phyloP scores from a whole-genome alignment of 2,797 vertebrate species.

The Bovichtus diacanthus region DNA sequence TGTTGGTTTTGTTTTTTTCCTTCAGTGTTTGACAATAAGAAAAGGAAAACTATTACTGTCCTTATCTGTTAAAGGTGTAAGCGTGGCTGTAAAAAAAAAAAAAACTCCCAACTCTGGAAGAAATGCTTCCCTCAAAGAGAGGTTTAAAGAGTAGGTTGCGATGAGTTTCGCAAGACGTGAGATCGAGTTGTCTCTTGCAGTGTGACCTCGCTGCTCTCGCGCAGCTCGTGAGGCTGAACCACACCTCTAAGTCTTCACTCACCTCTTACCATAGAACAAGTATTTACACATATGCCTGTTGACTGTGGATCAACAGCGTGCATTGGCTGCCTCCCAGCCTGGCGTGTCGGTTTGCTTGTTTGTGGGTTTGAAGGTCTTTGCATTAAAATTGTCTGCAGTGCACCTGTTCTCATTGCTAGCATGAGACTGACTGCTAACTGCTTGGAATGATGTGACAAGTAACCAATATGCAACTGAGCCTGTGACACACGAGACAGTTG shows the following conservation, averaged over 20 bases:
- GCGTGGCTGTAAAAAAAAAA: neutral
- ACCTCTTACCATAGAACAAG: slow-evolving; percentile 24
- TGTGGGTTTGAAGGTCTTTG: slow-evolving; percentile 52
- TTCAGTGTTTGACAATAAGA: slow-evolving; percentile 13
- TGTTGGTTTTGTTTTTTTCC: slow-evolving; percentile 23
- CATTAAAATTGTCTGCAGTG: slow-evolving; percentile 49
- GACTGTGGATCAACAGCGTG: slow-evolving; percentile 57
- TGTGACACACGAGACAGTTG: slow-evolving; percentile 60
- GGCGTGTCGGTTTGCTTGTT: slow-evolving; percentile 41
- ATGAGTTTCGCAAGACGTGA: slow-evolving; percentile 5
- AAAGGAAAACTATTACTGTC: neutral
- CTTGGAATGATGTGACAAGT: slow-evolving; percentile 70
- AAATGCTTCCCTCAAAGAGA: neutral
- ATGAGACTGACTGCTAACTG: slow-evolving; percentile 71
- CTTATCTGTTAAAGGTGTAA: neutral
- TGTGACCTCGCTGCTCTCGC: slow-evolving; percentile 21
- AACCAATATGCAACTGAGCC: slow-evolving; percentile 72
- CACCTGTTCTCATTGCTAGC: slow-evolving; percentile 67
- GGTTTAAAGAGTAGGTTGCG: neutral
- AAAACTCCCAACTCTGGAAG: neutral
- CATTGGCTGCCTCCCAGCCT: slow-evolving; percentile 57
- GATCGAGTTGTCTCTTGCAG: slow-evolving; percentile 3
- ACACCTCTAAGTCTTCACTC: slow-evolving; percentile 6
- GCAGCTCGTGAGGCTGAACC: slow-evolving; percentile 17
- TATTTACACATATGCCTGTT: slow-evolving; percentile 48